Conservation (phyloP, 2,113 vertebrate species). For the Halichoeres trimaculatus region DNA sequence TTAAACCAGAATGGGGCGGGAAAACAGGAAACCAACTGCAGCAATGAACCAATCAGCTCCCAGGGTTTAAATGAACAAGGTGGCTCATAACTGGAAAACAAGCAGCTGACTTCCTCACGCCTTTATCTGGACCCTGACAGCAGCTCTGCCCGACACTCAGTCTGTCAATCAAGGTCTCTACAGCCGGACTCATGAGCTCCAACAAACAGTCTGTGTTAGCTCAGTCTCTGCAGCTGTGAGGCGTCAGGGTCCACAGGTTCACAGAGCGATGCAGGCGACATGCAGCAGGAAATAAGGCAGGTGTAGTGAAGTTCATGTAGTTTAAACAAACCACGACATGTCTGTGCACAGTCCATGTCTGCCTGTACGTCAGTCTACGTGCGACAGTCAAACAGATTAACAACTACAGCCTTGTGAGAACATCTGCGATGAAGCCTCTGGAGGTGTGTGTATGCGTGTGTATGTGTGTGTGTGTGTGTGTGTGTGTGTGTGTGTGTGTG, state of each 20-base stretch:
- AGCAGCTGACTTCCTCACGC: constrained; percentile 15
- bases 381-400: constrained; percentile 2
- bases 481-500: not conserved
- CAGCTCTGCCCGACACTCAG: constrained; percentile 1
- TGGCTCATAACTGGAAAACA: constrained; percentile 7
- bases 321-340: constrained; percentile 8
- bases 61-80: constrained; percentile 9
- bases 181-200: constrained; percentile 5
- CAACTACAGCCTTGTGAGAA: not conserved
- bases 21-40: constrained; percentile 18
- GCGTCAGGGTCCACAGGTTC: not conserved
- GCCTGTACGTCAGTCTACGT: constrained; percentile 42
- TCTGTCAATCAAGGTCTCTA: not conserved
- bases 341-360: constrained; percentile 45
- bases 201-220: constrained; percentile 17
- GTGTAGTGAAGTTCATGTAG: constrained; percentile 34
- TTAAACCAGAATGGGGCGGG: constrained; percentile 17
- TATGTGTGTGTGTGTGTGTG: constrained; percentile 4
- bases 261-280: constrained; percentile 22
- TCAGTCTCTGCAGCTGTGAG: constrained; percentile 13
- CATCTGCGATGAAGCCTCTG: constrained; percentile 18
- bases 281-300: constrained; percentile 40
- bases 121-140: constrained; percentile 13
- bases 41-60: constrained; percentile 36
- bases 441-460: constrained; percentile 1